Percentiles rank a stretch among this genome's conserved stretches.
Evolutionary conservation across 2,888 invertebrate genomes (phyloP).

Genomic region (Tachina grossa): DNA sequence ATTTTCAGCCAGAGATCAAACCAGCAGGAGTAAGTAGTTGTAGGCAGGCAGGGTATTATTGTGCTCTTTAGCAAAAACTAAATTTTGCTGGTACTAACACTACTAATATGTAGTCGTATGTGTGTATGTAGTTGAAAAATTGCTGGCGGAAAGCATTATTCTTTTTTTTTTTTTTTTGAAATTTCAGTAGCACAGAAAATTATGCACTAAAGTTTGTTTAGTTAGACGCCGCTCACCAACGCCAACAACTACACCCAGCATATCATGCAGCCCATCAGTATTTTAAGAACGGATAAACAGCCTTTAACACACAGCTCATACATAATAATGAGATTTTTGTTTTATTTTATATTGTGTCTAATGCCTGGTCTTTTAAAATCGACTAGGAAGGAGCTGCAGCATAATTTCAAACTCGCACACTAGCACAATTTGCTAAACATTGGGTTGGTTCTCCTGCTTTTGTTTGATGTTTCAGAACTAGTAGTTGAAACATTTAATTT

Average conservation of each 20-base stretch:
- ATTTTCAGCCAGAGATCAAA: background rate
- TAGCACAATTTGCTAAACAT: background rate
- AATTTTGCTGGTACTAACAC: conserved; percentile 13
- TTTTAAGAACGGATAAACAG: background rate
- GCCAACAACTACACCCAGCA: conserved; percentile 9
- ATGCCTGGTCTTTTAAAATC: conserved; percentile 19
- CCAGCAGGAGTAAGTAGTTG: background rate
- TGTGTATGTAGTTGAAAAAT: conserved; percentile 19
- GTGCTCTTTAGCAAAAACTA: background rate
- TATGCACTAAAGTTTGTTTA: conserved; percentile 27
- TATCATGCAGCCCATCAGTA: conserved; percentile 18
- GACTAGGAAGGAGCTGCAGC: background rate
- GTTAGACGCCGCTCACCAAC: background rate
- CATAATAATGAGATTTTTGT: conserved; percentile 48
- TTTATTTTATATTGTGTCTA: background rate
- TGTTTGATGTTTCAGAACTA: conserved; percentile 8
- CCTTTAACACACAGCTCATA: conserved; percentile 23
- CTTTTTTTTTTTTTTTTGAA: conserved; percentile 40
- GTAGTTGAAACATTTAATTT: conserved; percentile 32
- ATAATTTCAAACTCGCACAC: background rate
- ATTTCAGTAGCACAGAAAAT: conserved; percentile 17
- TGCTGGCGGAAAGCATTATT: conserved; percentile 54
- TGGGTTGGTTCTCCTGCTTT: background rate
- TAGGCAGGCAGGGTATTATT: conserved; percentile 17
- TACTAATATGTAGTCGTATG: background rate